phyloP scores from a whole-genome alignment of 2,797 vertebrate species.

The Aeoliscus strigatus region DNA sequence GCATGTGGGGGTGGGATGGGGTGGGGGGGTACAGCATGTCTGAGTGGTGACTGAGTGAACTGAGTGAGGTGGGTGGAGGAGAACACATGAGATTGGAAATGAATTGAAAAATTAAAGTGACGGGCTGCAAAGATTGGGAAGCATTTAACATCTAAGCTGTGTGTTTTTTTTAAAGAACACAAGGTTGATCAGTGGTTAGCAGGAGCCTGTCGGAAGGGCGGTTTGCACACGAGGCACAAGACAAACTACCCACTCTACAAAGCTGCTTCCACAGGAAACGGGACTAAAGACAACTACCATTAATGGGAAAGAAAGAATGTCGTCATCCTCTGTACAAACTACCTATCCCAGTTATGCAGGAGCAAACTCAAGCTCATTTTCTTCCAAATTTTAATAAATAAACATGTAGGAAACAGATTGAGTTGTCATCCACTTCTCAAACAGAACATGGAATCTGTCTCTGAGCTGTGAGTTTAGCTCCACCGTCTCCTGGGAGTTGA shows the following conservation, averaged over 20 bases:
- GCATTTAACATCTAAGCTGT: constrained; percentile 31
- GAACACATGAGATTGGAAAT: constrained; percentile 54
- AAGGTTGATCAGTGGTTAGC: constrained; percentile 44
- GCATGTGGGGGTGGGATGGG: constrained; percentile 73
- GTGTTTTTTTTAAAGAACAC: constrained; percentile 24
- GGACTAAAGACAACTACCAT: constrained; percentile 23
- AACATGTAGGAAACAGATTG: too few relatives aligned
- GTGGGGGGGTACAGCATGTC: constrained; percentile 58
- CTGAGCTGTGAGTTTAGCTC: constrained; percentile 57
- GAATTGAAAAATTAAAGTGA: constrained; percentile 45
- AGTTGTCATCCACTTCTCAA: constrained; percentile 45
- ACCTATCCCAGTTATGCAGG: constrained; percentile 52
- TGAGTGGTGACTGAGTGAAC: constrained; percentile 49
- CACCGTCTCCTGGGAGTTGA: constrained; percentile 27
- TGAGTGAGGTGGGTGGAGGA: constrained; percentile 49
- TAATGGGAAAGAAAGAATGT: constrained; percentile 27
- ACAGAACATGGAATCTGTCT: constrained; percentile 5
- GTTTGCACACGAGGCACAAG: constrained; percentile 16
- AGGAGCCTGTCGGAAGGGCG: constrained; percentile 28
- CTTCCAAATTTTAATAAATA: too few relatives aligned
- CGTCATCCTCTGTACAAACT: constrained; percentile 38
- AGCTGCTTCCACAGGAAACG: constrained; percentile 28
- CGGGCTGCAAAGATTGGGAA: constrained; percentile 33
- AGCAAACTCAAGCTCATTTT: constrained; percentile 65
- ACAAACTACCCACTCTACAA: constrained; percentile 22